Evolutionary conservation across 2,888 invertebrate species (phyloP).

Genomic region (Aradus depressus): DNA sequence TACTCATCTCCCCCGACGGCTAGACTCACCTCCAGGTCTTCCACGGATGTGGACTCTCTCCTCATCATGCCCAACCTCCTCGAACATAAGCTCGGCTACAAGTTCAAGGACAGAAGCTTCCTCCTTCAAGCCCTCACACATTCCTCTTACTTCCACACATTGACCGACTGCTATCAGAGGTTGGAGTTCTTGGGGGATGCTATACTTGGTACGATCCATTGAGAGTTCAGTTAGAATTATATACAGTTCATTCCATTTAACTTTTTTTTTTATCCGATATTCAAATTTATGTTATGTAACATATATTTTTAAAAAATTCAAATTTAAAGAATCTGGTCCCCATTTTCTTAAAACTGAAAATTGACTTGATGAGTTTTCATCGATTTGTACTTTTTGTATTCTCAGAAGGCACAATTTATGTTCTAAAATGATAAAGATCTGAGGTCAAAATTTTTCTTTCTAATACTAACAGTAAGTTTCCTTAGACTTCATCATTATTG

Average conservation of each 20-base stretch:
- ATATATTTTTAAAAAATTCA: too few species aligned
- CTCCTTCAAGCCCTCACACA: conserved; percentile 89
- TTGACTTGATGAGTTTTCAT: too few species aligned
- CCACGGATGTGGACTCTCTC: neutral
- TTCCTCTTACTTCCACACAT: conserved; percentile 56
- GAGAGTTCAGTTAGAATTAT: neutral
- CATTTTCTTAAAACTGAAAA: too few species aligned
- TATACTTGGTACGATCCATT: conserved; percentile 46
- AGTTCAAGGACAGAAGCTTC: conserved; percentile 67
- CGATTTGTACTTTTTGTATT: too few species aligned
- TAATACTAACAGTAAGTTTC: too few species aligned
- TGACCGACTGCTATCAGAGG: conserved; percentile 80
- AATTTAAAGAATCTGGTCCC: too few species aligned
- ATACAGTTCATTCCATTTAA: neutral
- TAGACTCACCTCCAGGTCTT: neutral
- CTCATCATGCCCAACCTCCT: conserved; percentile 36
- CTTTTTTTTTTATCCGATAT: neutral
- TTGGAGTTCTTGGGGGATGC: conserved; percentile 92
- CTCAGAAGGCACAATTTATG: too few species aligned
- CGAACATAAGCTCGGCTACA: conserved; percentile 56
- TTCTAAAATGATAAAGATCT: too few species aligned
- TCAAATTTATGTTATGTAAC: neutral
- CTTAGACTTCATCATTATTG: too few species aligned
- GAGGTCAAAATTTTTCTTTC: too few species aligned
- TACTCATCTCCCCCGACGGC: conserved; percentile 26